phyloP scores from a whole-genome alignment of 2,888 invertebrate species.

The Saturnia pavonia region DNA sequence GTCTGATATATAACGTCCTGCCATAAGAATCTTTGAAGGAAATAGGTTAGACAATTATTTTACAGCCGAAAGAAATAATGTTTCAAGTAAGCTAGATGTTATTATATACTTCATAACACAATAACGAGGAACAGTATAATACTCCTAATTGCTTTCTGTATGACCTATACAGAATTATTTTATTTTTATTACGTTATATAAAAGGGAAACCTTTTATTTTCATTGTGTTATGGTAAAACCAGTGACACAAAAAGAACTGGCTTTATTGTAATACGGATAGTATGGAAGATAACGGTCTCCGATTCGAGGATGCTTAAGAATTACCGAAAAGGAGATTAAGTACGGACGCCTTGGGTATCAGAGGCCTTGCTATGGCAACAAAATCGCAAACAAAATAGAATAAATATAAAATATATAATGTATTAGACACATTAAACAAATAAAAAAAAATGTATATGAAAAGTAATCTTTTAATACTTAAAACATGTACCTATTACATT shows the following conservation, averaged over 20 bases:
- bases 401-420: neutral
- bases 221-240: neutral
- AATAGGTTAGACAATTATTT: neutral
- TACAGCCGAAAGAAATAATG: neutral
- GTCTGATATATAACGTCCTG: neutral
- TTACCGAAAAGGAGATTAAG: constrained; percentile 8
- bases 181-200: neutral
- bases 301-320: neutral
- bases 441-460: neutral
- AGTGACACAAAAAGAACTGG: neutral
- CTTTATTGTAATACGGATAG: neutral
- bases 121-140: neutral
- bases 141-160: neutral
- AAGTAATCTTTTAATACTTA: neutral
- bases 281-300: constrained; percentile 6
- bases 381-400: neutral
- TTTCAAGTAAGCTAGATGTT: neutral
- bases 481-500: too few relatives aligned
- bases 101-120: neutral
- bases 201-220: neutral
- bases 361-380: neutral
- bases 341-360: neutral
- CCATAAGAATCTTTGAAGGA: neutral
- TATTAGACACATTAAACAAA: neutral
- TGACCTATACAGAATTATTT: neutral